These are phyloP conservation scores for Zeugodacus cucurbitae DNA, from an alignment of 1,140 invertebrate genomes.

Conservation along the genomic window DNA sequence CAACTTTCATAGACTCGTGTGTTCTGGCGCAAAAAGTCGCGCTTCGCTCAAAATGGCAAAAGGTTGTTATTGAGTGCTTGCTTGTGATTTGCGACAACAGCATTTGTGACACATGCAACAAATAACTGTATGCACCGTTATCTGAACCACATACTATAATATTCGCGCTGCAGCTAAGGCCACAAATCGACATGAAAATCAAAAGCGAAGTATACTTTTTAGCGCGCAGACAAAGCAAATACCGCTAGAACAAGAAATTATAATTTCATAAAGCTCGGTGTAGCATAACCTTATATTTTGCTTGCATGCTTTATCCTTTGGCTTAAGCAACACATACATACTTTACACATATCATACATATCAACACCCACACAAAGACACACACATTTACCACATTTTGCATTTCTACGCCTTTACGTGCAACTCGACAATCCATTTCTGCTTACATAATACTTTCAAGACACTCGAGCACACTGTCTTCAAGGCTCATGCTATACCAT, in stretches of 20 bases:
- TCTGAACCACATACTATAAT: neutral
- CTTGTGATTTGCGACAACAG: neutral
- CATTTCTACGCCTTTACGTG: neutral
- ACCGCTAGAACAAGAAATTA: neutral
- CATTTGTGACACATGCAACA: neutral
- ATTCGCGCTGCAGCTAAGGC: neutral
- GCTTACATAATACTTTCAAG: neutral
- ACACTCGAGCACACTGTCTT: neutral
- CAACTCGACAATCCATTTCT: neutral
- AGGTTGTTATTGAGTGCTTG: conserved; percentile 10
- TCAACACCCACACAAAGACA: neutral
- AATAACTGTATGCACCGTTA: neutral
- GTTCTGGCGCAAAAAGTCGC: neutral
- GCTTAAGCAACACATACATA: neutral
- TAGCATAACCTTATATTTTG: neutral
- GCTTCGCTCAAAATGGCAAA: neutral
- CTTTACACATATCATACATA: neutral
- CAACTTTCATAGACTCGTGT: neutral
- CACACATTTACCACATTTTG: neutral
- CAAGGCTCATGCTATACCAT: neutral
- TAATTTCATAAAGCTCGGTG: neutral
- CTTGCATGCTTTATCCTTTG: neutral
- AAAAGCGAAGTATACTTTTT: conserved; percentile 12
- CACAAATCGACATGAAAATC: neutral
- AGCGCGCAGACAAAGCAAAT: neutral